Percentiles rank a stretch among this genome's conserved stretches.
phyloP scores from a whole-genome alignment of 2,888 invertebrate species.

The Melikaiella ostensackeni region DNA sequence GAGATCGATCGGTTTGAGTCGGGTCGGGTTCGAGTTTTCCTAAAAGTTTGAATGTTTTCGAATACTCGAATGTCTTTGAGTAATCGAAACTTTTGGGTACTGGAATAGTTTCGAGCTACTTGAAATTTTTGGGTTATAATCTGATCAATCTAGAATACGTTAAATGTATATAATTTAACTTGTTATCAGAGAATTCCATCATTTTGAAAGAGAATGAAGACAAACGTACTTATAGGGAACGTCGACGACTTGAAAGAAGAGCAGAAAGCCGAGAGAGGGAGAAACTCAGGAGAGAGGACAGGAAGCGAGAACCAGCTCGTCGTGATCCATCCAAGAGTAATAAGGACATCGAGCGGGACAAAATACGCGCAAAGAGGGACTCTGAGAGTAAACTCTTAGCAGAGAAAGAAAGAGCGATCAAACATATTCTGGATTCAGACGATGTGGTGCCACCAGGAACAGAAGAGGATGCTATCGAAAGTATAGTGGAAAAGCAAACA shows the following conservation, averaged over 20 bases:
- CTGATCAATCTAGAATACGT: too few species aligned
- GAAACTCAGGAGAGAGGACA: constrained; percentile 62
- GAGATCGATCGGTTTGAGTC: too few species aligned
- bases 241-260: constrained; percentile 48
- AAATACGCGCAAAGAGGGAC: constrained; percentile 70
- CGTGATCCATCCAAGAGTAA: constrained; percentile 73
- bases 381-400: constrained; percentile 73
- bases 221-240: constrained; percentile 70
- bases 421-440: constrained; percentile 72
- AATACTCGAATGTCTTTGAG: too few species aligned
- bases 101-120: too few species aligned
- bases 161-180: constrained; percentile 2
- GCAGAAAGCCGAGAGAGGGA: constrained; percentile 38
- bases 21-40: too few species aligned
- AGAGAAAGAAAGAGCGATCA: constrained; percentile 75
- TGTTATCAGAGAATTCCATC: background rate
- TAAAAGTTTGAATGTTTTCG: too few species aligned
- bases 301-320: constrained; percentile 63
- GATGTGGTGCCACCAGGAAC: constrained; percentile 74
- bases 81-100: too few species aligned
- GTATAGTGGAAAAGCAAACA: constrained; percentile 66
- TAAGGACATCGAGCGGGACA: constrained; percentile 74
- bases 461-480: constrained; percentile 71
- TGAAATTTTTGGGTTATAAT: too few species aligned
- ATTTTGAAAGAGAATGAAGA: constrained; percentile 42